These are phyloP conservation scores for Protonibea diacanthus DNA, from an alignment of 2,797 vertebrate genomes.

Conservation along the genomic window DNA sequence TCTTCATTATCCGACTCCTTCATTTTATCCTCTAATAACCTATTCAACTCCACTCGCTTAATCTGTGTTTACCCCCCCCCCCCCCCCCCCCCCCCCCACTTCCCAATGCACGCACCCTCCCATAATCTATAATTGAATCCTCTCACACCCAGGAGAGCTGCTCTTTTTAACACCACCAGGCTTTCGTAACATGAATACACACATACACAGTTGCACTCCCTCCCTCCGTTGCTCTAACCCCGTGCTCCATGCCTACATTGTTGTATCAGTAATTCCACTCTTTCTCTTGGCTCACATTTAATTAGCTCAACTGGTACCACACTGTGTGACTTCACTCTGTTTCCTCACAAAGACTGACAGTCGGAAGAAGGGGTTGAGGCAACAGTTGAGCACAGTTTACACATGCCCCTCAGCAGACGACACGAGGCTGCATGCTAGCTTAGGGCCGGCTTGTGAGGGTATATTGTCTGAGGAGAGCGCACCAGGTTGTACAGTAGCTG, in stretches of 20 bases:
- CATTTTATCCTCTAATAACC: conserved; percentile 78
- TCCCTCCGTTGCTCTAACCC: conserved; percentile 40
- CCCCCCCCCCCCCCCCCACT: conserved; percentile 1
- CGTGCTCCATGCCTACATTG: conserved; percentile 40
- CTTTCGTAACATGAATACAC: conserved; percentile 40
- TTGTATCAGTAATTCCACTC: conserved; percentile 60
- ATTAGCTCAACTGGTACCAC: conserved; percentile 59
- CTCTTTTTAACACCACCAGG: conserved; percentile 60
- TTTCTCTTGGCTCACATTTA: conserved; percentile 64
- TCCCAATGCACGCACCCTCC: conserved; percentile 21
- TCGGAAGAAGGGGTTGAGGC: background rate
- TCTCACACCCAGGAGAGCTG: conserved; percentile 70
- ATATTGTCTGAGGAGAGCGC: conserved; percentile 27
- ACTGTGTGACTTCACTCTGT: conserved; percentile 44
- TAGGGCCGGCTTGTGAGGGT: conserved; percentile 14
- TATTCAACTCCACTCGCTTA: conserved; percentile 74
- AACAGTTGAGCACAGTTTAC: conserved; percentile 39
- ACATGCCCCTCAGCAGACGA: conserved; percentile 23
- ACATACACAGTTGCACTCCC: conserved; percentile 15
- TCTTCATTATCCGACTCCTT: conserved; percentile 77
- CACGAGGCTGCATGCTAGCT: conserved; percentile 12
- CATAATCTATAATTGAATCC: conserved; percentile 87
- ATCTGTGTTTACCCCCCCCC: conserved; percentile 61
- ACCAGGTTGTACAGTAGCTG: conserved; percentile 2
- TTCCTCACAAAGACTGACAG: conserved; percentile 39